phyloP scores from a whole-genome alignment of 2,113 vertebrate genomes.

The Mustelus asterias region DNA sequence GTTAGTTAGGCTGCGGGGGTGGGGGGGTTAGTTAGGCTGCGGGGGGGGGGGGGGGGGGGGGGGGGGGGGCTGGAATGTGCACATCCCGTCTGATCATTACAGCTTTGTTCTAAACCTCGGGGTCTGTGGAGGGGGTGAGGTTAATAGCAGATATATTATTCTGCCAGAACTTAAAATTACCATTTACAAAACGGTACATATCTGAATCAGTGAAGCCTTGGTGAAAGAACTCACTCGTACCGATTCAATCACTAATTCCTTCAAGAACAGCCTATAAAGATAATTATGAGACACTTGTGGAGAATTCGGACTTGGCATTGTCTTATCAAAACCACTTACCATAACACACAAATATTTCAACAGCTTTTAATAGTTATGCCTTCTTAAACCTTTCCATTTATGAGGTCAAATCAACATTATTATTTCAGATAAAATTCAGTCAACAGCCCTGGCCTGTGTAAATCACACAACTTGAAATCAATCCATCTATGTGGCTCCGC shows the following conservation, averaged over 20 bases:
- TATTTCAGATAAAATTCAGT: neutral
- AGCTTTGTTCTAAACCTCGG: neutral
- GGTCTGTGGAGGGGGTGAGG: no score
- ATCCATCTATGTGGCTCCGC: neutral
- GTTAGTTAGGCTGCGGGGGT: neutral
- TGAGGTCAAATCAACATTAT: neutral
- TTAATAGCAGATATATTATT: neutral
- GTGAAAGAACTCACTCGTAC: neutral
- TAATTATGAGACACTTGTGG: neutral
- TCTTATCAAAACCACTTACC: neutral
- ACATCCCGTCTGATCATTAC: neutral
- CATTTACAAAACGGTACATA: neutral
- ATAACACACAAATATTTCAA: conserved; percentile 17
- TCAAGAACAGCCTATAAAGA: neutral
- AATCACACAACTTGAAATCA: conserved; percentile 1
- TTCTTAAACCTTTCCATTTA: conserved; percentile 14
- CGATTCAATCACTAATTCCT: neutral
- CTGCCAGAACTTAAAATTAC: neutral
- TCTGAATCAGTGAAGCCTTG: neutral
- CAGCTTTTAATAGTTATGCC: conserved; percentile 27
- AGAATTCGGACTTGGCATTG: neutral
- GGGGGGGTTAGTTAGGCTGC: neutral
- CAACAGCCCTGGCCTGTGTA: neutral
- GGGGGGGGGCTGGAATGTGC: neutral
- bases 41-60: no score